phyloP scores from a whole-genome alignment of 2,797 vertebrate species.

The Acipenser oxyrinchus region DNA sequence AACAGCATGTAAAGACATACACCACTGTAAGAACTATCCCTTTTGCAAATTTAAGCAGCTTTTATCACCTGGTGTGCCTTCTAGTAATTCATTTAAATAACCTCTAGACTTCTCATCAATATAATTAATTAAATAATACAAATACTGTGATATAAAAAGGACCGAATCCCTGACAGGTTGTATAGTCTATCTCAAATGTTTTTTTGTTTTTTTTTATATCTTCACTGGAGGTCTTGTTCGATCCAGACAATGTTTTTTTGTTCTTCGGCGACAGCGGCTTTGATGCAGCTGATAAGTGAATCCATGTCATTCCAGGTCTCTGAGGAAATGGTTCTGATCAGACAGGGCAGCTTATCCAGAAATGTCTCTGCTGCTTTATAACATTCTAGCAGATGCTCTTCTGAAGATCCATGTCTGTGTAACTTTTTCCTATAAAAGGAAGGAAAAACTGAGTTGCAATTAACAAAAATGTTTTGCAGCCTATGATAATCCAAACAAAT shows the following conservation, averaged over 20 bases:
- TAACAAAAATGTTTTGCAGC: not conserved
- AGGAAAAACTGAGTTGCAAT: not conserved
- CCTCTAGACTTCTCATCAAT: too few relatives aligned
- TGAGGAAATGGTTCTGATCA: conserved; percentile 58
- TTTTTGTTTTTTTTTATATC: too few relatives aligned
- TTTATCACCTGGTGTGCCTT: too few relatives aligned
- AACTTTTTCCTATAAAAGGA: conserved; percentile 59
- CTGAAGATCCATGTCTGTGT: conserved; percentile 50
- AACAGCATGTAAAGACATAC: too few relatives aligned
- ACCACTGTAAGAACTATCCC: too few relatives aligned
- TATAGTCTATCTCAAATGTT: too few relatives aligned
- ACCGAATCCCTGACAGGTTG: too few relatives aligned
- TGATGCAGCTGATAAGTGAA: conserved; percentile 52
- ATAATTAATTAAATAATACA: too few relatives aligned
- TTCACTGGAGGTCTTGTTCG: conserved; percentile 57
- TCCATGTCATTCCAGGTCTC: conserved; percentile 65
- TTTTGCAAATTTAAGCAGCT: too few relatives aligned
- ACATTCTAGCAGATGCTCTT: conserved; percentile 67
- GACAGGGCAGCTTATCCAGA: conserved; percentile 68
- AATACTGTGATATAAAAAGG: too few relatives aligned
- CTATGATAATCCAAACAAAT: too few relatives aligned
- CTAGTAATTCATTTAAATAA: too few relatives aligned
- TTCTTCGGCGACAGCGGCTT: conserved; percentile 58
- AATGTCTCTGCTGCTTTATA: conserved; percentile 59
- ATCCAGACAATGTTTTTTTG: conserved; percentile 80